These are phyloP conservation scores for Mimumesa dahlbomi DNA, from an alignment of 2,888 invertebrate species.

Conservation along the genomic window DNA sequence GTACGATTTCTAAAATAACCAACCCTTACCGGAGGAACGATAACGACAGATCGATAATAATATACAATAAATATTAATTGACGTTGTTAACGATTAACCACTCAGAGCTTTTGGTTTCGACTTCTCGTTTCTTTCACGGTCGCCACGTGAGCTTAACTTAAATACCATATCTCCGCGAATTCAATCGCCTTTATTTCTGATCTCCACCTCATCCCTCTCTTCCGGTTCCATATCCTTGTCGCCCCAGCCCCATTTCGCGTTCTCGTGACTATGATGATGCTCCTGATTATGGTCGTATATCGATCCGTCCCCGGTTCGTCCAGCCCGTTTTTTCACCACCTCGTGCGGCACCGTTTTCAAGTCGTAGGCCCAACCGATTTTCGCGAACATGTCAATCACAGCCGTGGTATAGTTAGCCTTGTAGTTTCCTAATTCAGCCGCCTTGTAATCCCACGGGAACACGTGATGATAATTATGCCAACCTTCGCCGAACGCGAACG, in stretches of 20 bases:
- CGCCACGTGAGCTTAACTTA: not conserved
- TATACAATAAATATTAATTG: slow-evolving; percentile 56
- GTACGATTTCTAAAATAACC: not conserved
- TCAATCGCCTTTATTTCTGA: slow-evolving; percentile 74
- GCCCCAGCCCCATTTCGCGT: slow-evolving; percentile 90
- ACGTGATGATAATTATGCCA: slow-evolving; percentile 96
- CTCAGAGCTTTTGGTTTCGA: not conserved
- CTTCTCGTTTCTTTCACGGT: not conserved
- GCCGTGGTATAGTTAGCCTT: slow-evolving; percentile 84
- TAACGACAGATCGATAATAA: slow-evolving; percentile 13
- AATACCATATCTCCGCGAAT: not conserved
- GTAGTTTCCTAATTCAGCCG: slow-evolving; percentile 87
- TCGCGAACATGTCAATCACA: slow-evolving; percentile 86
- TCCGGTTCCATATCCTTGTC: slow-evolving; percentile 88
- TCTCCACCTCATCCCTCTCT: slow-evolving; percentile 82
- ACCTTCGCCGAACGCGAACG: slow-evolving; percentile 88
- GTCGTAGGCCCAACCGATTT: slow-evolving; percentile 91
- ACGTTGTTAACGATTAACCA: slow-evolving; percentile 38
- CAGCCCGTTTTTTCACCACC: slow-evolving; percentile 86
- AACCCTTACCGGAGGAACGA: slow-evolving; percentile 20
- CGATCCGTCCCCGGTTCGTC: slow-evolving; percentile 89
- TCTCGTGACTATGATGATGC: slow-evolving; percentile 80
- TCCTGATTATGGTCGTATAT: slow-evolving; percentile 58
- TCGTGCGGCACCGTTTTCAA: slow-evolving; percentile 89
- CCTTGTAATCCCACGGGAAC: slow-evolving; percentile 92